Percentiles rank a stretch among this genome's conserved stretches.
These are phyloP conservation scores for Brachylomia viminalis DNA, from an alignment of 2,888 invertebrate species.

Conservation along the genomic window DNA sequence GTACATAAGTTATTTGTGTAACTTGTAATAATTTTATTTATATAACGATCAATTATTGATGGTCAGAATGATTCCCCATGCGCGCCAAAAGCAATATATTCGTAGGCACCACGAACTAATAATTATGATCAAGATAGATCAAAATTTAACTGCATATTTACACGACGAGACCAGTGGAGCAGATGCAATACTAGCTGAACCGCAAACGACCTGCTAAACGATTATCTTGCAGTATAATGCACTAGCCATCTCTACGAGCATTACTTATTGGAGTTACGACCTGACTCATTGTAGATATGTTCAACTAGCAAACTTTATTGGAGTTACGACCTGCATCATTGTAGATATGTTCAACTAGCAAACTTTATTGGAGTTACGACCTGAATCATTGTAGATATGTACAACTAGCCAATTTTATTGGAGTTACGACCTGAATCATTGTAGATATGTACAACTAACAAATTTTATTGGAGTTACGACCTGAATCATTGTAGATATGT, in stretches of 20 bases:
- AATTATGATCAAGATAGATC: conserved; percentile 19
- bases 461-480: background rate
- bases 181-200: conserved; percentile 34
- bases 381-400: background rate
- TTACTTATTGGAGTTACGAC: background rate
- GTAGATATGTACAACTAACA: background rate
- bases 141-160: conserved; percentile 23
- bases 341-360: background rate
- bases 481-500: background rate
- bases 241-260: background rate
- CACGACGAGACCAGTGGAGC: background rate
- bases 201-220: conserved; percentile 34
- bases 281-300: background rate
- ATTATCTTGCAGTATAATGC: conserved; percentile 11
- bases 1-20: background rate
- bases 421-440: conserved; percentile 6
- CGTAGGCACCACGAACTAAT: conserved; percentile 14
- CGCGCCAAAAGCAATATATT: conserved; percentile 5
- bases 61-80: conserved; percentile 13
- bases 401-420: background rate
- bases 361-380: background rate
- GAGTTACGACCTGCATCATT: conserved; percentile 6
- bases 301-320: background rate
- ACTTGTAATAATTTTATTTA: background rate
- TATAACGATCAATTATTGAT: background rate